Evolutionary conservation across 2,888 invertebrate genomes (phyloP), one percentile per base, ranked within the genome.

Genomic region (Panzeria rudis): DNA sequence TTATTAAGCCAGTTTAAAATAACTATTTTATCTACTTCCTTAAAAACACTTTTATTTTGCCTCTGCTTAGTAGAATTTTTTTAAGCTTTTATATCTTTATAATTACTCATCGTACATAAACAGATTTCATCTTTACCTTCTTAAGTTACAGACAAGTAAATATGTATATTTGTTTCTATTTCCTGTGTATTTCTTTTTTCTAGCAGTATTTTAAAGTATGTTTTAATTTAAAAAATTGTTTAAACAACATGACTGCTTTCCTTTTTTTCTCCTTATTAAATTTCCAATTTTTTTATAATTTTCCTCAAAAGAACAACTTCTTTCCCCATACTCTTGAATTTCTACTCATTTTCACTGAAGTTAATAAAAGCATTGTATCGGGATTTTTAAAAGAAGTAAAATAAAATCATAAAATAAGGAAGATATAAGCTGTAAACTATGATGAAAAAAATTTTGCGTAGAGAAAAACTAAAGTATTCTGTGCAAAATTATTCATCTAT

Each of bases 401-500:
- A 75, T 54, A n/a, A 75, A 73, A 25, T 64, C 54, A 75, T 75
- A 64, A 75, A 54, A 38, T 8, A 64, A 41, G 50, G n/a, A 29
- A 29, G 25, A 32, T 0, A 75, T 15, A 38, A 44, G n/a, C 56
- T 20, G 15, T 3, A 35, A 52, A 32, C 11, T 11, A 72, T 50
- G 35, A 17, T 41, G 9, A 73, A 71, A 71, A 29, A 17, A 56
- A n/a, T 56, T n/a, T 29, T 29, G 6, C 15, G 15, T 23, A 56
- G n/a, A 32, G 56, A 64, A 32, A n/a, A n/a, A n/a, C n/a, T n/a
- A n/a, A n/a, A n/a, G n/a, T n/a, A n/a, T n/a, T n/a, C n/a, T n/a
- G n/a, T n/a, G n/a, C n/a, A n/a, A n/a, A 69, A 75, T 47, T 75
- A 62, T 81, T 81, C 73, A 61, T 69, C 52, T 35, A 69, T 62